phyloP scores from a whole-genome alignment of 1,140 invertebrate species.

The Drosophila tani region DNA sequence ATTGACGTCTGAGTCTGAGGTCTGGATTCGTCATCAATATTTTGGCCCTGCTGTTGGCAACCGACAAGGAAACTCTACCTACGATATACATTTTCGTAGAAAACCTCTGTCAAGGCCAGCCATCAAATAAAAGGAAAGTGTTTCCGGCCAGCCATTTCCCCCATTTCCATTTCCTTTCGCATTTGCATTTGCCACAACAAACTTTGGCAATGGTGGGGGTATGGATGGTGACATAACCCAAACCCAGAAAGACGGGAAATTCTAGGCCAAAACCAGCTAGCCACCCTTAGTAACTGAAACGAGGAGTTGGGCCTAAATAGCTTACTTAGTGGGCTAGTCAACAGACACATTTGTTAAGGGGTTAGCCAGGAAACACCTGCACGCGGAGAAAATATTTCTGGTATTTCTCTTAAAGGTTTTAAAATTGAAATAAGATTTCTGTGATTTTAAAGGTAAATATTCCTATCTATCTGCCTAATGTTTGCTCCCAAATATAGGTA shows the following conservation, averaged over 20 bases:
- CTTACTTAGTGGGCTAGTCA: conserved; percentile 46
- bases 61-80: conserved; percentile 11
- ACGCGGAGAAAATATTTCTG: neutral
- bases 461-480: neutral
- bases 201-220: conserved; percentile 15
- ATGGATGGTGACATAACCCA: conserved; percentile 37
- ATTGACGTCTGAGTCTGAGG: conserved; percentile 16
- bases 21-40: conserved; percentile 28
- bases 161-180: conserved; percentile 20
- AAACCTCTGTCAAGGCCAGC: conserved; percentile 37
- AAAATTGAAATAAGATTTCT: neutral
- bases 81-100: neutral
- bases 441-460: no score
- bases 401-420: neutral
- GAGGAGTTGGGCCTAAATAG: conserved; percentile 19
- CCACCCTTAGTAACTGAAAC: conserved; percentile 32
- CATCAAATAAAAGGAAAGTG: conserved; percentile 31
- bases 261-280: conserved; percentile 23
- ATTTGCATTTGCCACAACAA: conserved; percentile 48
- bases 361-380: neutral
- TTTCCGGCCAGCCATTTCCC: conserved; percentile 28
- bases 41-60: neutral
- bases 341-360: neutral
- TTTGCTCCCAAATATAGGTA: neutral
- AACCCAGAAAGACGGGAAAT: conserved; percentile 21